These are phyloP conservation scores for Trididemnum miniatum DNA, from an alignment of 23 tunicate genomes.

Conservation along the genomic window DNA sequence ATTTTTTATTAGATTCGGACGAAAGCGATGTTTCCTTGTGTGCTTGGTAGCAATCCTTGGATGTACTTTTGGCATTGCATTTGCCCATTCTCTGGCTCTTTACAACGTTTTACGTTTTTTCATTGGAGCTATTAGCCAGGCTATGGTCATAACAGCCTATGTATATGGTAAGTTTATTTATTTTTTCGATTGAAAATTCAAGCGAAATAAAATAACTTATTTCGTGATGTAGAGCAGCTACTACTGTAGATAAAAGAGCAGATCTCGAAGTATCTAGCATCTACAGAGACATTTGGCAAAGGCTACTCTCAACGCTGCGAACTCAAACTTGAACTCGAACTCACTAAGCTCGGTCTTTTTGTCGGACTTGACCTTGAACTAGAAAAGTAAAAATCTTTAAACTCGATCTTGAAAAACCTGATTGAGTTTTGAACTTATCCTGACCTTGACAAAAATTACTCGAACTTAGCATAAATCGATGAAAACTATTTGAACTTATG, in stretches of 20 bases:
- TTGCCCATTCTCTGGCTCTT: constrained; percentile 1
- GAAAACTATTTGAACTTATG: too few species aligned
- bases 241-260: too few species aligned
- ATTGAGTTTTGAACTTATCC: too few species aligned
- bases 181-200: constrained; percentile 31
- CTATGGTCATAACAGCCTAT: not conserved
- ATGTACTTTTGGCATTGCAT: constrained; percentile 20
- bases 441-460: too few species aligned
- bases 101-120: not conserved
- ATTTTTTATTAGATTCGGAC: constrained; percentile 20
- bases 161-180: constrained; percentile 39
- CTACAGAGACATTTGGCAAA: too few species aligned
- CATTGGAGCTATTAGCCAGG: not conserved
- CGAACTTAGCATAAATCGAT: not conserved
- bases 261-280: too few species aligned
- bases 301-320: too few species aligned
- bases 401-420: too few species aligned
- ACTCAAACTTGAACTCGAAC: too few species aligned
- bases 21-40: not conserved
- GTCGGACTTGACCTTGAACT: not conserved
- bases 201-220: constrained; percentile 31
- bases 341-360: too few species aligned
- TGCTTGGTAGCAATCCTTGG: not conserved
- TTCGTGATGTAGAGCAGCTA: too few species aligned
- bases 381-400: too few species aligned